Evolutionary conservation across 2,888 invertebrate genomes (phyloP), one percentile per base, ranked within the genome.

Genomic region (Andrena camellia): DNA sequence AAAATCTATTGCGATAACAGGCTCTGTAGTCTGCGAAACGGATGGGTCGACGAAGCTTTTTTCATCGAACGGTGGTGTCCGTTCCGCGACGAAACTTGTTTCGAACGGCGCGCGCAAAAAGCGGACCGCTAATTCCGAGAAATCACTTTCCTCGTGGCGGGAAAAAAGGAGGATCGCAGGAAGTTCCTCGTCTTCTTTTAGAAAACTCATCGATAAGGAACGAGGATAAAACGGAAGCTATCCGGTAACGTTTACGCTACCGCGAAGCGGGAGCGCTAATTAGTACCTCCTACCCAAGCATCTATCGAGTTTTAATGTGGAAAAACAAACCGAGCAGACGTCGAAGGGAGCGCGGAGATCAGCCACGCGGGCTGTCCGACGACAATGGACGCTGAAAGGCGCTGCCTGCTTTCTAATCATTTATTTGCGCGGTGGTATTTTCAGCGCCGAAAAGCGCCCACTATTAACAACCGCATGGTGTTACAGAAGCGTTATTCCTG

Each of bases 171-270:
- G 42, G 20, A 62, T 20, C 42, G 33, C 68, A 35, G 29, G 57
- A 33, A 57, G 57, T 59, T 70, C 8, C 23, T 31, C 31, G 10
- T 7, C 52, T 23, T 20, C 42, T 59, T 54, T 42, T 42, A 42
- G 31, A 42, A 66, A 33, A 50, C 59, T 13, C 26, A 20, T 33
- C 35, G 50, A 59, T 63, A 57, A 31, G 59, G 50, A 64, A 50
- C 26, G 23, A 23, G 70, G 62, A 10, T 50, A 77, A 64, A 29
- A 33, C n/a, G 20, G 20, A 76, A 77, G 26, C 50, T 20, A 52
- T 66, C 50, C 64, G 70, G 70, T 33, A 70, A 79, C 54, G 62
- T 79, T 80, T 70, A 59, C 35, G n/a, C 63, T 70, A 67, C 52
- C 20, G 60, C 17, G 50, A 3, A 42, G 17, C 42, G 42, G 42